These are phyloP conservation scores for Lycodopsis pacificus DNA, from an alignment of 2,797 vertebrate genomes.

Conservation along the genomic window DNA sequence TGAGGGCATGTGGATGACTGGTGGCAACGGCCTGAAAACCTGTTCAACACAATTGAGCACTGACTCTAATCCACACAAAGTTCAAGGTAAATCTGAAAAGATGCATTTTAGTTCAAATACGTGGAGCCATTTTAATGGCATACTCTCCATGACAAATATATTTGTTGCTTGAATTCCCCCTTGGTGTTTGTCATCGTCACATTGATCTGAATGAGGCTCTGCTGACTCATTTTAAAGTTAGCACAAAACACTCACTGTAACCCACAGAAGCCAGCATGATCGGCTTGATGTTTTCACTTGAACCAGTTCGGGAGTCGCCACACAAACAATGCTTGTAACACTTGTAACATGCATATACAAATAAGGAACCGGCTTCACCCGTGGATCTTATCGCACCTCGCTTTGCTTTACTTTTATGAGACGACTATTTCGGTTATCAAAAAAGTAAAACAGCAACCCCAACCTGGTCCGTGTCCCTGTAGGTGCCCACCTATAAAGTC, in stretches of 20 bases:
- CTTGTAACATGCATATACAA: background rate
- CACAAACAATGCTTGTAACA: background rate
- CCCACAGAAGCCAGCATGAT: slow-evolving; percentile 5
- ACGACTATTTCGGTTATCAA: background rate
- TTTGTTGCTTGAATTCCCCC: background rate
- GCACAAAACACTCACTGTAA: slow-evolving; percentile 6
- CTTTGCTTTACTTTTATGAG: background rate
- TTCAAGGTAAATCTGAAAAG: slow-evolving; percentile 10
- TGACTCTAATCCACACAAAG: background rate
- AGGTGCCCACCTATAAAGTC: slow-evolving; percentile 17
- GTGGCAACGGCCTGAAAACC: slow-evolving; percentile 25
- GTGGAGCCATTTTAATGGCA: background rate
- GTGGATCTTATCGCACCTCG: background rate
- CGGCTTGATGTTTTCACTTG: background rate
- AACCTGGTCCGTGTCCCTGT: slow-evolving; percentile 1
- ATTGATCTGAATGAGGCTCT: slow-evolving; percentile 7
- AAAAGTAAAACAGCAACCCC: background rate
- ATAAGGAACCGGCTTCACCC: background rate
- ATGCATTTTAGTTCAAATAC: slow-evolving; percentile 10
- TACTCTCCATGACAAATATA: background rate
- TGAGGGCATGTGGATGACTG: background rate
- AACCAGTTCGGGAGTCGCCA: slow-evolving; percentile 17
- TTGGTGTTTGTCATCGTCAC: background rate
- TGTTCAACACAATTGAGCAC: slow-evolving; percentile 23
- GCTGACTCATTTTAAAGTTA: slow-evolving; percentile 23